Base-by-base conservation (phyloP, 2,888 invertebrate genomes). In the Strigamia crassipes region DNA sequence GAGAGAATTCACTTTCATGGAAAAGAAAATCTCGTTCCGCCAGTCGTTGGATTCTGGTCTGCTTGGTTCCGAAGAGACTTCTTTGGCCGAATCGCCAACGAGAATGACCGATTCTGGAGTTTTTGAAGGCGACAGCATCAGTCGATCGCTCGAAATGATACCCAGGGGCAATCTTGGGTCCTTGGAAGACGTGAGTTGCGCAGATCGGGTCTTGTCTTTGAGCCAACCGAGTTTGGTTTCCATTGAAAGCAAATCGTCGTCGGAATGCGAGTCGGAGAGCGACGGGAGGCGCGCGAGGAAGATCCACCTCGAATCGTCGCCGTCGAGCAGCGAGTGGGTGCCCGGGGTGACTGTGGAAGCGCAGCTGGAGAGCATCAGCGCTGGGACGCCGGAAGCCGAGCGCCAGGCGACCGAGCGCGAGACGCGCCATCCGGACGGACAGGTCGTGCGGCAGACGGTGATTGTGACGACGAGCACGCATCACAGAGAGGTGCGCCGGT, bases 61-160 rank as follows among this genome's bases (percentile, higher is more conserved):
- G n/a, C 56, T 81, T n/a, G 34, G 38, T 66, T 81, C 66, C 34
- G 81, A 56, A 38, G 81, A 81, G 18, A 66, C 66, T 18, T 81
- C 81, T 21, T 27, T 77, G 46, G 38, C 78, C 13, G 81, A 81
- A 42, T 41, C 81, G 21, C 81, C 81, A 73, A 81, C 81, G 1
- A 73, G 81, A 73, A 81, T 81, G 81, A 77, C 81, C 23, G 81
- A 81, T 77, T 81, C 81, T 81, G 81, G 81, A 27, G 78, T 81
- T 21, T 81, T 81, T 77, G 81, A 81, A 41, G 81, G 41, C 23
- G 81, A 81, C 42, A 80, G 42, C 46, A 31, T 51, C 27, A 42
- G 27, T 31, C 31, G 42, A 18, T 80, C 80, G 41, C 46, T 42
- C 8, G 46, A 46, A 80, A 15, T 23, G 18, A 23, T 42, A 18